Conservation (phyloP, 2,888 invertebrate species). For the Athalia circularis region DNA sequence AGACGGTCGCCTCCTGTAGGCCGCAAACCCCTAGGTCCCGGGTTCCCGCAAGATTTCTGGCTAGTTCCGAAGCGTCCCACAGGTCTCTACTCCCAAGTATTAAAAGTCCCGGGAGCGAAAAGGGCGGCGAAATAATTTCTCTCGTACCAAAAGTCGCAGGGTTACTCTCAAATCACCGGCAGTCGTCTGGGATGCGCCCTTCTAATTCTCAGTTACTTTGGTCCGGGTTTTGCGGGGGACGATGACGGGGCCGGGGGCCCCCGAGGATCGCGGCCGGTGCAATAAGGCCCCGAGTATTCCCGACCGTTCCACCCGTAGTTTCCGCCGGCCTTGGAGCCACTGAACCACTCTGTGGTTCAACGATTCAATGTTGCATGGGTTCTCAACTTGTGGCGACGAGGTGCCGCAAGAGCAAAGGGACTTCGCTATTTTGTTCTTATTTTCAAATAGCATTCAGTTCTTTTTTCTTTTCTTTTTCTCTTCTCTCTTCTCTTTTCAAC, state of each 20-base stretch:
- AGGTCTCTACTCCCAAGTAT: slow-evolving; percentile 8
- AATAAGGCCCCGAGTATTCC: slow-evolving; percentile 40
- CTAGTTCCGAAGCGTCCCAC: neutral
- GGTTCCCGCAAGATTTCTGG: neutral
- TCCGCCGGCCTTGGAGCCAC: slow-evolving; percentile 75
- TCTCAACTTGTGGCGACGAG: slow-evolving; percentile 62
- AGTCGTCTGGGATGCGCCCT: slow-evolving; percentile 12
- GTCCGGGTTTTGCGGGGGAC: slow-evolving; percentile 6
- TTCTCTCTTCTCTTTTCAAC: slow-evolving; percentile 9
- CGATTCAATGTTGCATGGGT: slow-evolving; percentile 72
- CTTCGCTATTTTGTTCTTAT: no score
- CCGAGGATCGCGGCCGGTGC: slow-evolving; percentile 43
- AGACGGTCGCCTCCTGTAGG: neutral
- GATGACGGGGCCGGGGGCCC: neutral
- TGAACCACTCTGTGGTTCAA: slow-evolving; percentile 75
- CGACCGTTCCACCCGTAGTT: slow-evolving; percentile 68
- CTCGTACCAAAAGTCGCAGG: slow-evolving; percentile 44
- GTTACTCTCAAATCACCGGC: neutral
- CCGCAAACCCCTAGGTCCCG: neutral
- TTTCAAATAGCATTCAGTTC: neutral
- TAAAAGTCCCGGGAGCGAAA: no score
- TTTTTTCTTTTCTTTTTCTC: slow-evolving; percentile 16
- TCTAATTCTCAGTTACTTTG: slow-evolving; percentile 1
- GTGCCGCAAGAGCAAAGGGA: neutral
- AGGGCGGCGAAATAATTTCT: slow-evolving; percentile 46